phyloP scores from a whole-genome alignment of 1,140 invertebrate genomes.

The Zaprionus gabonicus region DNA sequence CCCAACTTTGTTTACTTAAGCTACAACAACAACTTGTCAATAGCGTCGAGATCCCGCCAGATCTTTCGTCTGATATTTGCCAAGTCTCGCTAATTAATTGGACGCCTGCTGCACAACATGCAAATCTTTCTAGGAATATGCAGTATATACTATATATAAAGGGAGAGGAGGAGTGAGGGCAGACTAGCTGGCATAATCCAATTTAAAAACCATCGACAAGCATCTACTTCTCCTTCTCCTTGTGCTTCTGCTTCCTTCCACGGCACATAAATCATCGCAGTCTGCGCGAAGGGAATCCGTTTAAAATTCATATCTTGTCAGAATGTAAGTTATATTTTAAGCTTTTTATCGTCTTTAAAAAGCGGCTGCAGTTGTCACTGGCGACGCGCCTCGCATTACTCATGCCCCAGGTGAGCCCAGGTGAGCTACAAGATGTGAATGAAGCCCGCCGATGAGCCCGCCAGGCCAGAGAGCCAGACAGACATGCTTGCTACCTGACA shows the following conservation, averaged over 20 bases:
- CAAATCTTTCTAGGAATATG: conserved; percentile 37
- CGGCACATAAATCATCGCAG: conserved; percentile 63
- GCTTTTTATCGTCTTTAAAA: conserved; percentile 77
- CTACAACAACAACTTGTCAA: conserved; percentile 10
- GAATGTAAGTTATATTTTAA: conserved; percentile 80
- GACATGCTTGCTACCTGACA: conserved; percentile 30
- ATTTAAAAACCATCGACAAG: conserved; percentile 72
- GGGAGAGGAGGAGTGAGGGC: no score
- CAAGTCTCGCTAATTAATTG: conserved; percentile 65
- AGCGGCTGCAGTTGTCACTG: conserved; percentile 58
- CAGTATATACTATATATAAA: conserved; percentile 19
- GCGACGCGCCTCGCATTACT: conserved; percentile 67
- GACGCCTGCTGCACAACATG: conserved; percentile 38
- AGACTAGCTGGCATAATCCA: conserved; percentile 63
- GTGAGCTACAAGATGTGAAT: conserved; percentile 21
- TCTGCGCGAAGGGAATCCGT: conserved; percentile 53
- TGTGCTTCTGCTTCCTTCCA: neutral
- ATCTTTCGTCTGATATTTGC: conserved; percentile 39
- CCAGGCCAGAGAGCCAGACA: neutral
- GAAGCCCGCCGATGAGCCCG: conserved; percentile 31
- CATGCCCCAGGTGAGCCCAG: conserved; percentile 48
- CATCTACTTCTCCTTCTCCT: conserved; percentile 19
- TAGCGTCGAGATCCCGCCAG: neutral
- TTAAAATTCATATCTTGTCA: conserved; percentile 82
- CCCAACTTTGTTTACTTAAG: conserved; percentile 23